These are phyloP conservation scores for Oryzias dopingdopingensis DNA, from an alignment of 2,797 vertebrate species.

Conservation along the genomic window DNA sequence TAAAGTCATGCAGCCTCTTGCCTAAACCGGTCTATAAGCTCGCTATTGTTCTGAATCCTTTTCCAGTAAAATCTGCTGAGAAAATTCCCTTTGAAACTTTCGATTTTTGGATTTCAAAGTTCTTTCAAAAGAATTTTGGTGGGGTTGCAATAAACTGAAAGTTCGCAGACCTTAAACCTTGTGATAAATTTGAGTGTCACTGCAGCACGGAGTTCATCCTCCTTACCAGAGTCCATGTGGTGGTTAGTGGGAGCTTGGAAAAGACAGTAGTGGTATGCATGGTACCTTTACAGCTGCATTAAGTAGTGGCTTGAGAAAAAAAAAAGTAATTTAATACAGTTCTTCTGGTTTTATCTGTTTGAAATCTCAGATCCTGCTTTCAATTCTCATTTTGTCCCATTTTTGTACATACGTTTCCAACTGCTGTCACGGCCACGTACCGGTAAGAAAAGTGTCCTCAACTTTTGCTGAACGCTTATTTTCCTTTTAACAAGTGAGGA, in stretches of 20 bases:
- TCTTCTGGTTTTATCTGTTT: slow-evolving; percentile 32
- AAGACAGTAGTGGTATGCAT: slow-evolving; percentile 32
- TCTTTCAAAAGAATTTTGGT: slow-evolving; percentile 4
- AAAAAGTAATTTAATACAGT: slow-evolving; percentile 36
- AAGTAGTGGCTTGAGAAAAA: slow-evolving; percentile 15
- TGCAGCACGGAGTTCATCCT: neutral
- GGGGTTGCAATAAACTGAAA: slow-evolving; percentile 5
- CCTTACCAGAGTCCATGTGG: neutral
- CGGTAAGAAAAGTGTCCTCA: slow-evolving; percentile 20
- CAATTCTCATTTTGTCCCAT: slow-evolving; percentile 37
- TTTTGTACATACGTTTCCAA: slow-evolving; percentile 30
- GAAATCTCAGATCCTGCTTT: slow-evolving; percentile 39
- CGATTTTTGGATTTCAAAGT: neutral
- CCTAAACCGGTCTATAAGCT: slow-evolving; percentile 1
- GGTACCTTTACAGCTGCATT: slow-evolving; percentile 7
- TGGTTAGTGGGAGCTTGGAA: slow-evolving; percentile 7
- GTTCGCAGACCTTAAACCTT: slow-evolving; percentile 3
- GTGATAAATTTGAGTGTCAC: neutral
- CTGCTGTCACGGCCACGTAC: slow-evolving; percentile 6
- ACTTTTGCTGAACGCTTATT: slow-evolving; percentile 27
- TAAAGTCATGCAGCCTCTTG: neutral
- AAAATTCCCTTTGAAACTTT: slow-evolving; percentile 1
- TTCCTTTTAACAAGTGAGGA: slow-evolving; percentile 35
- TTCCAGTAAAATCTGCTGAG: neutral
- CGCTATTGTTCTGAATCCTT: neutral